Base-by-base conservation (phyloP, 2,113 vertebrate species). In the Tursiops truncatus region DNA sequence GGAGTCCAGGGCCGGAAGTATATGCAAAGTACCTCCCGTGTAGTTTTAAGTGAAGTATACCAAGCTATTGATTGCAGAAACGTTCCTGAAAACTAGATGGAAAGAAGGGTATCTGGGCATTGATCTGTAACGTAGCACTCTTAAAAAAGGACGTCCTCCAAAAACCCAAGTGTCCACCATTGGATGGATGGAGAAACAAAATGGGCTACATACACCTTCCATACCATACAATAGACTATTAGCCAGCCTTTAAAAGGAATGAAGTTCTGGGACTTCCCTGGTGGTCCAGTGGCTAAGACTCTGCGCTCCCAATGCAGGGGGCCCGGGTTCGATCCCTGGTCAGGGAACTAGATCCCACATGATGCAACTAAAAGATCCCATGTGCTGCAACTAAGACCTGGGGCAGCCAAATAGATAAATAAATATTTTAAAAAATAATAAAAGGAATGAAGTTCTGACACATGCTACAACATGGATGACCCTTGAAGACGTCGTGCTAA, bases 401-500 rank as follows among this genome's bases (percentile, higher is more conserved):
- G 15, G 50, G 53, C 53, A 53, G 53, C 15, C 53, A 53, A 53
- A 53, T 17, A 53, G 14, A 53, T 53, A 53, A 17, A 53, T 53
- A 53, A 53, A 53, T 53, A 53, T 53, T 53, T 53, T 53, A 0
- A 17, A 53, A 53, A 53, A 17, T 53, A 53, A 53, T 11, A 8
- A 21, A 26, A 92, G 67, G 67, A 68, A 4, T 3, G 44, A 0
- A 6, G 8, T 12, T n/a, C 33, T 50, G 26, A 50, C 15, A 12
- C 11, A 0, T 1, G 3, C 2, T 11, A 4, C 20, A 26, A 20
- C 5, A 0, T 3, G 20, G 38, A 10, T 0, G 18, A n/a, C 12
- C 6, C 23, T 11, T 14, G 63, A 76, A 20, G 83, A 33, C 25
- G 1, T 36, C 18, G 0, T 9, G 50, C 44, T 31, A 18, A 10